Evolutionary conservation across 2,113 vertebrate genomes (phyloP).

Genomic region (Columbina picui): DNA sequence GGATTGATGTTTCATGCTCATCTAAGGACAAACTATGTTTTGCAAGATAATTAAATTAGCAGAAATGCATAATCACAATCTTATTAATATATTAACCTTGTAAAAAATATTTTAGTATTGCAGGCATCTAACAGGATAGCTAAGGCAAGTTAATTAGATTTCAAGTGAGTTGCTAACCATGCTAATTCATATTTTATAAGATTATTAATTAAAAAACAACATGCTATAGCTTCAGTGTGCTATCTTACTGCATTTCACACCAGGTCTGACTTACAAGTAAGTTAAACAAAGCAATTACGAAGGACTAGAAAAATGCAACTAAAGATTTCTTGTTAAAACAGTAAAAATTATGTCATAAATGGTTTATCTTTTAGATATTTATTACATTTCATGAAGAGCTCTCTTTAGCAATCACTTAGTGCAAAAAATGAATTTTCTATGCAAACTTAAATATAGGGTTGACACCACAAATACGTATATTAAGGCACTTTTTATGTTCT

Average conservation of each 20-base stretch:
- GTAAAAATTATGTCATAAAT: constrained; percentile 41
- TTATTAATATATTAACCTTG: constrained; percentile 74
- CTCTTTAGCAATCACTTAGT: neutral
- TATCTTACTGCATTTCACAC: constrained; percentile 67
- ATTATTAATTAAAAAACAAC: constrained; percentile 76
- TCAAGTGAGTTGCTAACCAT: constrained; percentile 70
- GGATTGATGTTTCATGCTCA: constrained; percentile 54
- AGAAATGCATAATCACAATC: constrained; percentile 66
- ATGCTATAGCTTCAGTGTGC: constrained; percentile 21
- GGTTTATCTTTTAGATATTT: constrained; percentile 31
- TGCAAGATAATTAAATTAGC: constrained; percentile 65
- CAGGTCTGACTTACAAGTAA: constrained; percentile 63
- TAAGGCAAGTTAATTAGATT: constrained; percentile 77
- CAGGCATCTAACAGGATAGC: constrained; percentile 57
- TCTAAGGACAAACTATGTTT: constrained; percentile 63
- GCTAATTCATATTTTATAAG: constrained; percentile 80
- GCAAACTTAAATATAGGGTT: neutral
- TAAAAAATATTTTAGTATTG: constrained; percentile 69
- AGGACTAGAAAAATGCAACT: constrained; percentile 51
- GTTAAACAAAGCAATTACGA: constrained; percentile 65
- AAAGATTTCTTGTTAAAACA: constrained; percentile 56
- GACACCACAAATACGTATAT: constrained; percentile 2
- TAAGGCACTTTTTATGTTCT: constrained; percentile 7
- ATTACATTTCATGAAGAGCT: neutral
- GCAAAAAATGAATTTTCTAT: neutral